phyloP scores from a whole-genome alignment of 2,113 vertebrate species.

The Canis aureus region DNA sequence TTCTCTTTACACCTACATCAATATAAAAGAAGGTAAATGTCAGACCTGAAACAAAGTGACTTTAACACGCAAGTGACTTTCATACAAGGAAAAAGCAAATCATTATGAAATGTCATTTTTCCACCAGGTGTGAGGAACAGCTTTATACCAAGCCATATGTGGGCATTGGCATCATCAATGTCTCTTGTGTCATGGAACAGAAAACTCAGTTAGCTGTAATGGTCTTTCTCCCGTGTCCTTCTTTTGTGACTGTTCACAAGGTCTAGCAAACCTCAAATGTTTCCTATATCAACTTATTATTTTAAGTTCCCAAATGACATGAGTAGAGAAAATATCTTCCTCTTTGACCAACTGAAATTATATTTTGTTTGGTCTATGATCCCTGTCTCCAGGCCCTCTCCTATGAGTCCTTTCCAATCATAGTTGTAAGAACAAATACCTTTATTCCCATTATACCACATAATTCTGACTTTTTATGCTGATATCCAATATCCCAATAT shows the following conservation, averaged over 20 bases:
- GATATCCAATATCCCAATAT: background rate
- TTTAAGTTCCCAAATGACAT: background rate
- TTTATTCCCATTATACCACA: background rate
- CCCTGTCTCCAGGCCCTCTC: background rate
- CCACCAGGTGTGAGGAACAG: background rate
- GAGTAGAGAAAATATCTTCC: background rate
- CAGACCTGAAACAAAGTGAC: background rate
- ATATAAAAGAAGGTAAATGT: background rate
- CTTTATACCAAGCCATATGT: background rate
- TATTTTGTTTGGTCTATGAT: background rate
- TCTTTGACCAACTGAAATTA: background rate
- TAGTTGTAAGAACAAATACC: background rate
- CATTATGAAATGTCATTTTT: background rate
- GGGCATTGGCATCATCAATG: background rate
- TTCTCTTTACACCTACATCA: constrained; percentile 1
- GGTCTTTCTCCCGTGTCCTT: background rate
- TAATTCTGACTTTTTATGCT: background rate
- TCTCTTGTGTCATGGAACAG: background rate
- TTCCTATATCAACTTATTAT: background rate
- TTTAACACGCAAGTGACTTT: background rate
- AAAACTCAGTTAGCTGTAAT: background rate
- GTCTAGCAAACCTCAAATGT: background rate
- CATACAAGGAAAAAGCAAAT: background rate
- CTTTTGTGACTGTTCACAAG: background rate
- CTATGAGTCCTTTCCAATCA: background rate